Percentiles rank a stretch among this genome's conserved stretches.
These are phyloP conservation scores for Falco peregrinus DNA, from an alignment of 2,797 vertebrate species.

Conservation along the genomic window DNA sequence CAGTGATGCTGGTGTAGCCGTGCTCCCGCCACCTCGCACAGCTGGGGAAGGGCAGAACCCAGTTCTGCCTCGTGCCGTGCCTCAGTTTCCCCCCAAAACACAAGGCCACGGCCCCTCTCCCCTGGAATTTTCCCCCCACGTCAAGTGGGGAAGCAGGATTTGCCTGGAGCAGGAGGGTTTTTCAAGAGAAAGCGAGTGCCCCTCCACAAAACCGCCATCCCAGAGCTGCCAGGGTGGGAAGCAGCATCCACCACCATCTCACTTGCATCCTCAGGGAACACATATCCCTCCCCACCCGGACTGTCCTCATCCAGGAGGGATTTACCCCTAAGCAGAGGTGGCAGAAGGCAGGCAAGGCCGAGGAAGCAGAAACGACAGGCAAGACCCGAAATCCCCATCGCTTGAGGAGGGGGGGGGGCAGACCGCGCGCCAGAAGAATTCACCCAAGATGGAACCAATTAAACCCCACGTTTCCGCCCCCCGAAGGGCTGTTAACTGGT, in stretches of 20 bases:
- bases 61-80: neutral
- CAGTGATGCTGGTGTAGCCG: accelerated
- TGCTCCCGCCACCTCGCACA: accelerated
- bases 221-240: neutral
- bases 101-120: accelerated
- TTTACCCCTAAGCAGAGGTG: neutral
- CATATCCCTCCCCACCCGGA: neutral
- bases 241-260: neutral
- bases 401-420: neutral
- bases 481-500: neutral
- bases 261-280: accelerated
- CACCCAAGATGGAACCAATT: constrained; percentile 67
- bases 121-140: neutral
- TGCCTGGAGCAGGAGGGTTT: neutral
- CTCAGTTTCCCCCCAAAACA: neutral
- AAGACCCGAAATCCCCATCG: neutral
- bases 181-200: neutral
- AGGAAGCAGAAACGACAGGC: neutral
- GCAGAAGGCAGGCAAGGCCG: neutral
- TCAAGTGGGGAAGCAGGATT: neutral
- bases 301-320: neutral
- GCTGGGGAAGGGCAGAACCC: neutral
- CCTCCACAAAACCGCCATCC: neutral
- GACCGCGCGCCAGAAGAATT: constrained; percentile 38
- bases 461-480: constrained; percentile 35